Percentiles rank a stretch among this genome's conserved stretches.
Evolutionary conservation across 1,140 invertebrate genomes (phyloP).

Genomic region (Solen grandis): DNA sequence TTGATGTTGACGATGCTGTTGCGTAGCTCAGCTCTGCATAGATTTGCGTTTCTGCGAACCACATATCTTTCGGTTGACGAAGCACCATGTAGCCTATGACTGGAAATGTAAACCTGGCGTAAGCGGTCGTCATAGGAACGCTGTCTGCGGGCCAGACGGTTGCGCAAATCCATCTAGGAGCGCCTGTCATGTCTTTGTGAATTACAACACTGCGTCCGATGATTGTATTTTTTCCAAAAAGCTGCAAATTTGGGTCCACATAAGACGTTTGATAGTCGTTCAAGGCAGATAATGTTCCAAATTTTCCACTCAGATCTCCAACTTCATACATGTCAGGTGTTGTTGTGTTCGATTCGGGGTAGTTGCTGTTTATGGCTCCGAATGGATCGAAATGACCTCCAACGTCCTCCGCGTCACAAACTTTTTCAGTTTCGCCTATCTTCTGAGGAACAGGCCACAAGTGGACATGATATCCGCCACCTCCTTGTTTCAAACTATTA

Average conservation of each 20-base stretch:
- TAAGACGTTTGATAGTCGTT: constrained; percentile 84
- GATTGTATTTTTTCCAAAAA: constrained; percentile 91
- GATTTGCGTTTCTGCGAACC: constrained; percentile 90
- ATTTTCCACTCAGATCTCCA: constrained; percentile 95
- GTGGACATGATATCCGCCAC: constrained; percentile 82
- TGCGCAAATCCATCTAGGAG: constrained; percentile 82
- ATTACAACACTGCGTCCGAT: constrained; percentile 92
- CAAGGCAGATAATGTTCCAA: constrained; percentile 83
- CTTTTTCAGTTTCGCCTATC: constrained; percentile 87
- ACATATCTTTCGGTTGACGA: constrained; percentile 89
- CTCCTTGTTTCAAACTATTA: constrained; percentile 82
- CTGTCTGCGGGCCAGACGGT: constrained; percentile 77
- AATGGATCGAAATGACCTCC: constrained; percentile 85
- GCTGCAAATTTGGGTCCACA: constrained; percentile 92
- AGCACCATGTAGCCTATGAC: constrained; percentile 93
- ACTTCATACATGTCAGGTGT: constrained; percentile 85
- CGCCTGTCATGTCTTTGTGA: constrained; percentile 83
- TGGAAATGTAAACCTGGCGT: constrained; percentile 87
- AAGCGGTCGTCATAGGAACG: constrained; percentile 76
- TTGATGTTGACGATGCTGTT: constrained; percentile 90
- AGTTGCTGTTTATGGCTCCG: constrained; percentile 68
- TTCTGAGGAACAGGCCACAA: constrained; percentile 81
- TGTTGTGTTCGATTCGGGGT: constrained; percentile 83
- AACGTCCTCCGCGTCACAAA: constrained; percentile 91
- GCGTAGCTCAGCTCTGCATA: constrained; percentile 88